Evolutionary conservation across 2,888 invertebrate species (phyloP).

Genomic region (Drosophila macrospina): DNA sequence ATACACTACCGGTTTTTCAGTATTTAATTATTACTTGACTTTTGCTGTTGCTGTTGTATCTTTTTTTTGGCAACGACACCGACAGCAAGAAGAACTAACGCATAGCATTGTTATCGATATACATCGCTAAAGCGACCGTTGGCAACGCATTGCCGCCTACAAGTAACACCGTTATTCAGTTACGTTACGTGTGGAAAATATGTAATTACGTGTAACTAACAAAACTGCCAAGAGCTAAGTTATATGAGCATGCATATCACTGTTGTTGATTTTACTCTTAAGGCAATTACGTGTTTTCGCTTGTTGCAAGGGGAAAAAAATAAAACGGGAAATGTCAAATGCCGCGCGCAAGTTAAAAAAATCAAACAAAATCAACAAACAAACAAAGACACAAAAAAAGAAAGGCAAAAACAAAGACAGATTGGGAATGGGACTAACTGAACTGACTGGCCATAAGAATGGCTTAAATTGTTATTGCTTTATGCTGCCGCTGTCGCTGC

Average conservation of each 20-base stretch:
- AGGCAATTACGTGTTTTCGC: slow-evolving; percentile 53
- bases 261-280: slow-evolving; percentile 16
- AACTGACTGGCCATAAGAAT: slow-evolving; percentile 49
- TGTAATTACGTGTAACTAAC: slow-evolving; percentile 25
- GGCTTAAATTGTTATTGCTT: slow-evolving; percentile 40
- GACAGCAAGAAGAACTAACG: neutral
- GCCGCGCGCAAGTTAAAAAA: slow-evolving; percentile 27
- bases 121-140: slow-evolving; percentile 1
- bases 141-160: slow-evolving; percentile 13
- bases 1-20: slow-evolving; percentile 56
- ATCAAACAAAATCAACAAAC: slow-evolving; percentile 8
- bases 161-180: slow-evolving; percentile 26
- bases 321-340: slow-evolving; percentile 60
- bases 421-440: slow-evolving; percentile 5
- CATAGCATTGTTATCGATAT: slow-evolving; percentile 38
- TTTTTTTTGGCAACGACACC: neutral
- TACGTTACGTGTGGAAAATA: slow-evolving; percentile 40
- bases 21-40: slow-evolving; percentile 33
- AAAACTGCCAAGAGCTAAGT: slow-evolving; percentile 16
- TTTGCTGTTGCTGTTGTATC: neutral
- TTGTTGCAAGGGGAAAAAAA: slow-evolving; percentile 21
- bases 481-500: slow-evolving; percentile 25
- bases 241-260: slow-evolving; percentile 4
- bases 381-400: slow-evolving; percentile 23
- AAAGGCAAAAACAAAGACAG: slow-evolving; percentile 36